These are phyloP conservation scores for Myocastor coypus DNA, from an alignment of 2,113 vertebrate genomes.

Conservation along the genomic window DNA sequence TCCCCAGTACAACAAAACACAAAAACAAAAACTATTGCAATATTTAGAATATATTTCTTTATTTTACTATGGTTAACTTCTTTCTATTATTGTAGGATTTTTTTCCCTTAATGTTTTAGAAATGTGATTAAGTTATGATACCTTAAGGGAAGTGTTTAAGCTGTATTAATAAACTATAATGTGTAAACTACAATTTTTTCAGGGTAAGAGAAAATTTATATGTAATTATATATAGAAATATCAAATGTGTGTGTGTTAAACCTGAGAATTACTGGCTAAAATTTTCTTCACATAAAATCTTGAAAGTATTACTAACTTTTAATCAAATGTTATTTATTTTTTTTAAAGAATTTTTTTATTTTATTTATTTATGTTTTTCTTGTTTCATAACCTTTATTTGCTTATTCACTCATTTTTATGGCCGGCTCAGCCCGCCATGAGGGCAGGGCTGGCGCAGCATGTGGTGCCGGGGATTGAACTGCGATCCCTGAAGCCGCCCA, in stretches of 20 bases:
- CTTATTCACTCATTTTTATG: too few species aligned
- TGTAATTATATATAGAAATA: neutral
- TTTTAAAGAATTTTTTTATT: too few species aligned
- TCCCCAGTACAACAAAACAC: neutral
- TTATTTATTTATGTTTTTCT: too few species aligned
- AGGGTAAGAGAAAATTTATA: conserved; percentile 58
- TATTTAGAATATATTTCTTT: conserved; percentile 40
- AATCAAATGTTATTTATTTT: neutral
- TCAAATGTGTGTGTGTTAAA: conserved; percentile 37
- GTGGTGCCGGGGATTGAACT: too few species aligned
- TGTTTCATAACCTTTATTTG: too few species aligned
- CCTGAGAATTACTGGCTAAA: conserved; percentile 40
- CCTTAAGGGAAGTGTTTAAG: conserved; percentile 48
- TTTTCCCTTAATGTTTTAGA: neutral
- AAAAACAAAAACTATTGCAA: neutral
- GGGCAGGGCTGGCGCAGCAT: too few species aligned
- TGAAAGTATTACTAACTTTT: conserved; percentile 21
- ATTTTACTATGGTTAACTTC: conserved; percentile 39
- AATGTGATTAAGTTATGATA: conserved; percentile 46
- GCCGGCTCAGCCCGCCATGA: too few species aligned
- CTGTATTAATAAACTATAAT: neutral
- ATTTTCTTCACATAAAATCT: conserved; percentile 45
- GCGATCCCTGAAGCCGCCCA: too few species aligned
- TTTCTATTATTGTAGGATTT: conserved; percentile 14
- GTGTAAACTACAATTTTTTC: neutral